Evolutionary conservation across 2,113 vertebrate genomes (phyloP).

Genomic region (Cololabis saira): DNA sequence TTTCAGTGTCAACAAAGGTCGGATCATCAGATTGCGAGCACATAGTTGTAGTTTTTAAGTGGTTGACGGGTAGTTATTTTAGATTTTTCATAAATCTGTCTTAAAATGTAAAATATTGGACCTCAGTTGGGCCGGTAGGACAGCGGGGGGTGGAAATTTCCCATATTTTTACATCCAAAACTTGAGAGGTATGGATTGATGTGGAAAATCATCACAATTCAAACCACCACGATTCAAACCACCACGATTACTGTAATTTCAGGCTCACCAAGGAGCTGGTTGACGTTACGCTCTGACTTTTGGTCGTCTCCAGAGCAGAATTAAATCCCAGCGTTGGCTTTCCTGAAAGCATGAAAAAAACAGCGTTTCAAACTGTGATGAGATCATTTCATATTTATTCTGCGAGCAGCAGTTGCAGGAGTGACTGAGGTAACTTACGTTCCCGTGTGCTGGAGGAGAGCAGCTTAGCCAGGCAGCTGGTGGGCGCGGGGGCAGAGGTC

Average conservation of each 20-base stretch:
- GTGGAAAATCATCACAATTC: background rate
- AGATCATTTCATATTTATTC: background rate
- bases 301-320: constrained; percentile 40
- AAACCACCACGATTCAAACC: background rate
- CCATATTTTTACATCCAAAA: no score
- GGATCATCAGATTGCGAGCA: no score
- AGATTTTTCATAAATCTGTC: no score
- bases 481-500: constrained; percentile 54
- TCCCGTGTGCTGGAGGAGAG: constrained; percentile 81
- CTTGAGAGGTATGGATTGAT: no score
- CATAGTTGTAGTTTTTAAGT: no score
- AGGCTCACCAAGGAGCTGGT: constrained; percentile 70
- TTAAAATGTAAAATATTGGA: no score
- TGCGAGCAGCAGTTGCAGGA: background rate
- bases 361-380: background rate
- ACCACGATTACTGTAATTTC: background rate
- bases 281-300: constrained; percentile 71
- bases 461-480: constrained; percentile 85
- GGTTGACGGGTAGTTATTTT: no score
- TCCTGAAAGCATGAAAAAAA: constrained; percentile 63
- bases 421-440: constrained; percentile 57
- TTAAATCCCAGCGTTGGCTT: constrained; percentile 74
- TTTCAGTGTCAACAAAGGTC: no score
- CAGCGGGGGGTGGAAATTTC: no score
- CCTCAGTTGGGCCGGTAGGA: no score